Evolutionary conservation across 2,888 invertebrate species (phyloP), one percentile per base, ranked within the genome.

Genomic region (Drosophila affinis): DNA sequence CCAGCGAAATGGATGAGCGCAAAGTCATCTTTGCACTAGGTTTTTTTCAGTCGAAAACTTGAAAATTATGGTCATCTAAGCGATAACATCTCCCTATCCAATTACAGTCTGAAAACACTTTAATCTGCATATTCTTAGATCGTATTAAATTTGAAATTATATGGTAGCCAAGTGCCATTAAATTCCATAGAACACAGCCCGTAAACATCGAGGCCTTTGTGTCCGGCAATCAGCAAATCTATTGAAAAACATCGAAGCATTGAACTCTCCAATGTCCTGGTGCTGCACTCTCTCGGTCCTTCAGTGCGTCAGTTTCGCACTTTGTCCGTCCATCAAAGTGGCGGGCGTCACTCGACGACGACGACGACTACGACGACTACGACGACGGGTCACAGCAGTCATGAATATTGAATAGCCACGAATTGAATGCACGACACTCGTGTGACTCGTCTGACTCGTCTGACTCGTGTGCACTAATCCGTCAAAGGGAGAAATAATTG

Each of bases 1-100:
- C 65, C 32, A 49, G 55, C 32, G 18, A 61, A 61, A 62, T 49
- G 62, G 62, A 12, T n/a, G 62, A 14, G 68, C 10, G 32, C 4
- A 14, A 56, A 39, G 39, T 39, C 39, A 39, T 56, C 65, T 57
- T 56, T 56, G 56, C 68, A 65, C 68, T 68, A 45, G 51, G 57
- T 69, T 27, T 17, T 32, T 44, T 39, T 24, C 24, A 24, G 24
- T 24, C 24, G 0, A 24, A 3, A 24, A 24, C 24, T 24, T 24
- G 24, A 24, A 4, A 24, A 5, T 24, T 3, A 24, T 24, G 24
- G 24, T 24, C 24, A 24, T 34, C 12, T 12, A 10, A 12, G 4
- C 12, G 34, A 3, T 12, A 34, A 12, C 12, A 34, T 34, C 12
- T 0, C 1, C 4, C 5, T 5, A 24, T 24, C 5, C 5, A 24